A percentile compares a stretch with the other conserved stretches of the same genome.
Conservation (phyloP, 2,797 vertebrate species). For the Synaphobranchus kaupii region DNA sequence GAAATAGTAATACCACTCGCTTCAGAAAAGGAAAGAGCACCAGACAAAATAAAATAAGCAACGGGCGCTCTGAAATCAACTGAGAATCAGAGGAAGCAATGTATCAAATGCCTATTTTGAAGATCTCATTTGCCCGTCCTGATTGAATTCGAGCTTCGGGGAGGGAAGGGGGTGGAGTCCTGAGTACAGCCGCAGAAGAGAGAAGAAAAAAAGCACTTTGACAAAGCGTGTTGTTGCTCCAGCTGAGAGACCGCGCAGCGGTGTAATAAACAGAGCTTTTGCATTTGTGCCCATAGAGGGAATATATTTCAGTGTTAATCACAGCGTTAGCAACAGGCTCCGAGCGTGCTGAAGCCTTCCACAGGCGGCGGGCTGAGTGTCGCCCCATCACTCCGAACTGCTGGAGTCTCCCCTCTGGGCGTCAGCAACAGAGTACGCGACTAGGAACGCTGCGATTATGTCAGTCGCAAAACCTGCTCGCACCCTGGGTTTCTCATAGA, state of each 20-base stretch:
- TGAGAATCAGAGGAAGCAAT: not conserved
- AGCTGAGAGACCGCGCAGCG: not conserved
- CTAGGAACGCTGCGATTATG: not conserved
- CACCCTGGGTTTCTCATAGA: not conserved
- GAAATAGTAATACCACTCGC: too few relatives aligned
- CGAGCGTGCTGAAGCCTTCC: not conserved
- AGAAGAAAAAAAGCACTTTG: not conserved
- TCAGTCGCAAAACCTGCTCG: not conserved
- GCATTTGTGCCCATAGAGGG: not conserved
- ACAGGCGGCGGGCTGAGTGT: not conserved
- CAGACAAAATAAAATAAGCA: not conserved
- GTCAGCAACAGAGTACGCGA: not conserved
- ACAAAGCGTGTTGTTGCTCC: not conserved
- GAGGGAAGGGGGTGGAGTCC: not conserved
- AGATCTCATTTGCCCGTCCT: not conserved
- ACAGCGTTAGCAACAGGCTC: not conserved
- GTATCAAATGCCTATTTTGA: not conserved
- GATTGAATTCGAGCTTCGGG: not conserved
- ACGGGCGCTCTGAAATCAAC: not conserved
- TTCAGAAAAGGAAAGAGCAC: not conserved
- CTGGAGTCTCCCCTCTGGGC: not conserved
- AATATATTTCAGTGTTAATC: slow-evolving; percentile 16
- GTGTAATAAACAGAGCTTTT: slow-evolving; percentile 3
- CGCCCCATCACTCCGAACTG: not conserved
- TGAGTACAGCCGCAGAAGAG: not conserved